Percentiles rank a stretch among this genome's conserved stretches.
These are phyloP conservation scores for Anser cygnoides DNA, from an alignment of 2,113 vertebrate species.

Conservation along the genomic window DNA sequence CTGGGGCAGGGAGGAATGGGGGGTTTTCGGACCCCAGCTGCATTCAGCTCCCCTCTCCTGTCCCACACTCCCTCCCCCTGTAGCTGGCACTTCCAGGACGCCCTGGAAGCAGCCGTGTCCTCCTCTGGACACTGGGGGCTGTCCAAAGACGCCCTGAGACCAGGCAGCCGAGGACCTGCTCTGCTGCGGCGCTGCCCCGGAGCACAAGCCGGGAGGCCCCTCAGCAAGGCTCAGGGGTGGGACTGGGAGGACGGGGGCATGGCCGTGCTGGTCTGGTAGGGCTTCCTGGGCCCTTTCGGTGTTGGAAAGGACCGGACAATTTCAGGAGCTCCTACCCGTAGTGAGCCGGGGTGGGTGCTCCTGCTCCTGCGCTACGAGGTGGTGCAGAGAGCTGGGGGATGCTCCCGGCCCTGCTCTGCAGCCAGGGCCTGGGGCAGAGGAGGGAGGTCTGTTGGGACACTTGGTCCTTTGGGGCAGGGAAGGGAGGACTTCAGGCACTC, in stretches of 20 bases:
- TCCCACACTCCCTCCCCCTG: background rate
- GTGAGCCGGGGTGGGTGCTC: background rate
- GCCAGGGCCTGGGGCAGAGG: background rate
- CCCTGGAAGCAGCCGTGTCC: background rate
- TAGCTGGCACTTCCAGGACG: background rate
- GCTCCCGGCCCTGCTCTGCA: background rate
- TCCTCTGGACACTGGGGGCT: background rate
- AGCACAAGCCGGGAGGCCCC: too few species aligned
- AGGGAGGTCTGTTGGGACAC: background rate
- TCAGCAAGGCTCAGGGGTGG: background rate
- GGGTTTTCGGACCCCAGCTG: background rate
- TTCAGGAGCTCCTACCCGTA: background rate
- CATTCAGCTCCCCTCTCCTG: background rate
- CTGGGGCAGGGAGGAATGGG: background rate
- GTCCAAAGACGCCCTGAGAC: too few species aligned
- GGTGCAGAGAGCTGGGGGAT: accelerated
- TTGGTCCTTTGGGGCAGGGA: background rate
- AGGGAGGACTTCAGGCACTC: background rate
- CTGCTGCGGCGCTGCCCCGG: background rate
- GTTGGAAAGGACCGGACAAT: too few species aligned
- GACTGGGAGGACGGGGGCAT: too few species aligned
- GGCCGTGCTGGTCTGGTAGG: background rate
- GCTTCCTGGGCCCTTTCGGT: background rate
- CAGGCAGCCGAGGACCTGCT: background rate
- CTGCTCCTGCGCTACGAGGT: background rate